A percentile compares a stretch with the other conserved stretches of the same genome.
These are phyloP conservation scores for Manis crassicaudata DNA, from an alignment of 2,797 vertebrate genomes.

Conservation along the genomic window DNA sequence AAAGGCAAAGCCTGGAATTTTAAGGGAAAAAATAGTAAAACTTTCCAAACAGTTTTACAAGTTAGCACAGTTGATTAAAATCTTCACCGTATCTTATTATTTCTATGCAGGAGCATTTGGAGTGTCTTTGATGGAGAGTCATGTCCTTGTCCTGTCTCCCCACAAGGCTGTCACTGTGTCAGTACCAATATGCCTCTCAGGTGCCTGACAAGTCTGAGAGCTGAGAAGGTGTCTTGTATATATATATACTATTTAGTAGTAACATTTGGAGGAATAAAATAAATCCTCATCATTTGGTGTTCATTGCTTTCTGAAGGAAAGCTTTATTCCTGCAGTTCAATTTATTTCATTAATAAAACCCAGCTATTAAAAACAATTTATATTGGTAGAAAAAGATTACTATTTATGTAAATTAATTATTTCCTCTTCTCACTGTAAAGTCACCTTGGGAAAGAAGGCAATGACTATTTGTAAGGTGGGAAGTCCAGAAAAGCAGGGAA, in stretches of 20 bases:
- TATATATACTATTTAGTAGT: rapidly evolving
- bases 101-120: background rate
- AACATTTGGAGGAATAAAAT: background rate
- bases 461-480: background rate
- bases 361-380: conserved; percentile 30
- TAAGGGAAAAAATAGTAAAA: background rate
- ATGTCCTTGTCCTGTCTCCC: background rate
- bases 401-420: background rate
- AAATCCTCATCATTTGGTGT: background rate
- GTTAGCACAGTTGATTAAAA: background rate
- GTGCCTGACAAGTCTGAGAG: background rate
- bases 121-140: background rate
- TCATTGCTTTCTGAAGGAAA: conserved; percentile 29
- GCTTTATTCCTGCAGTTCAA: background rate
- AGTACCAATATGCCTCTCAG: rapidly evolving
- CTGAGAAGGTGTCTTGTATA: rapidly evolving
- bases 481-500: background rate
- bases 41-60: background rate
- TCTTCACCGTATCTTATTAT: background rate
- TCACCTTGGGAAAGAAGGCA: conserved; percentile 18
- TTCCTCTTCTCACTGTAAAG: background rate
- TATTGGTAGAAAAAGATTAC: background rate
- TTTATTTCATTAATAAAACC: conserved; percentile 47
- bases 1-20: background rate
- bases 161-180: rapidly evolving